phyloP scores from a whole-genome alignment of 2,888 invertebrate genomes.

The Rhagonycha lutea region DNA sequence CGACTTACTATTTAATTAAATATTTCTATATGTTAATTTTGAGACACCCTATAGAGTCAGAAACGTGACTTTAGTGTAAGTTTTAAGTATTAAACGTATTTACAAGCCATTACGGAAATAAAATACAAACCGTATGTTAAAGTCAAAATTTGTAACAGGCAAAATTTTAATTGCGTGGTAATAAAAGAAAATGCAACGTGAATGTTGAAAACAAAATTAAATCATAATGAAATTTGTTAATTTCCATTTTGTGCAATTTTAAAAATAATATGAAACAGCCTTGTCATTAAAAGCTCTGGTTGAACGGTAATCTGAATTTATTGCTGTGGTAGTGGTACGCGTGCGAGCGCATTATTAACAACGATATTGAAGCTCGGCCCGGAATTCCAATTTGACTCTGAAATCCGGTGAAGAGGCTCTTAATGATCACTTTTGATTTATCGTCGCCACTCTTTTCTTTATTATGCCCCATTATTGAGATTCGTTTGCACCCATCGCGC shows the following conservation, averaged over 20 bases:
- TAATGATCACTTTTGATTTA: constrained; percentile 56
- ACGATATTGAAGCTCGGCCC: constrained; percentile 50
- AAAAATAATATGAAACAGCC: constrained; percentile 10
- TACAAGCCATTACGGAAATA: not conserved
- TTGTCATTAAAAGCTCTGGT: constrained; percentile 25
- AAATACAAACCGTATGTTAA: not conserved
- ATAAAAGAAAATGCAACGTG: not conserved
- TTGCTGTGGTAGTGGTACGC: constrained; percentile 36
- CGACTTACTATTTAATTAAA: not conserved
- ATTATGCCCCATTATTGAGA: constrained; percentile 42
- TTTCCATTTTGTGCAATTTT: not conserved
- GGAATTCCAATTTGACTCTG: constrained; percentile 55
- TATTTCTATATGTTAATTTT: not conserved
- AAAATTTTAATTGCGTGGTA: not conserved
- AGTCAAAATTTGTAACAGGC: not conserved
- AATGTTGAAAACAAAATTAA: not conserved
- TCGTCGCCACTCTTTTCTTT: constrained; percentile 52
- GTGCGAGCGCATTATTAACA: constrained; percentile 51
- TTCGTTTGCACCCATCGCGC: constrained; percentile 17
- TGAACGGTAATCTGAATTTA: constrained; percentile 35
- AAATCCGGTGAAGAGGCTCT: constrained; percentile 50
- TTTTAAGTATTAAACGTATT: not conserved
- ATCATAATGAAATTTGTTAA: not conserved
- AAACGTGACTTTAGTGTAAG: not conserved
- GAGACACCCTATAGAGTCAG: not conserved